Percentiles rank a stretch among this genome's conserved stretches.
These are phyloP conservation scores for Trichopoda pennipes DNA, from an alignment of 2,888 invertebrate species.

Conservation along the genomic window DNA sequence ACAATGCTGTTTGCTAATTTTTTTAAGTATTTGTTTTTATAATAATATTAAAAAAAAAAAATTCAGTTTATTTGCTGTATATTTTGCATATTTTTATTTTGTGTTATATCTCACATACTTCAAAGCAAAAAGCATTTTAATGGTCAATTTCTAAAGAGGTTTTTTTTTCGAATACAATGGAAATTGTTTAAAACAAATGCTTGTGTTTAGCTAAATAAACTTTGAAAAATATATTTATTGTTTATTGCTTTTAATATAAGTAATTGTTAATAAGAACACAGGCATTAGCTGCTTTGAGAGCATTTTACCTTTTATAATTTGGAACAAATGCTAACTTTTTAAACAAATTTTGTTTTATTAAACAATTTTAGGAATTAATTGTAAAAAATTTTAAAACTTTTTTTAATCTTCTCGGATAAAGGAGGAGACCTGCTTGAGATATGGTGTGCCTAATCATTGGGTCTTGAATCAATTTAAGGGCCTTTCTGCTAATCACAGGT, in stretches of 20 bases:
- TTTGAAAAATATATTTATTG: slow-evolving; percentile 16
- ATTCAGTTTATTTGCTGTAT: too few species aligned
- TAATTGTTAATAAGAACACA: too few species aligned
- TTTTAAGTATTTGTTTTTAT: background rate
- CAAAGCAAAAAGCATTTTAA: slow-evolving; percentile 32
- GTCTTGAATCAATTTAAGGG: too few species aligned
- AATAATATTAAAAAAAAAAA: background rate
- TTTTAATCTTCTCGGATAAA: too few species aligned
- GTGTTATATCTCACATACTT: background rate
- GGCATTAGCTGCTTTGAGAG: too few species aligned
- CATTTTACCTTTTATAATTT: background rate
- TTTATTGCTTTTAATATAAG: background rate
- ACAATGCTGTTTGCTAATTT: background rate
- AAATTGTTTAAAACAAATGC: slow-evolving; percentile 19
- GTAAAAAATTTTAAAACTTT: too few species aligned
- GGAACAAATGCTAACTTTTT: background rate
- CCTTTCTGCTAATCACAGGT: too few species aligned
- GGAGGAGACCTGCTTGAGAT: too few species aligned
- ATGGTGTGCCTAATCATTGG: too few species aligned
- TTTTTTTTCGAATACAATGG: background rate
- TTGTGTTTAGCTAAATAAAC: slow-evolving; percentile 19
- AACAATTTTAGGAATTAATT: too few species aligned
- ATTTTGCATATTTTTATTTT: background rate
- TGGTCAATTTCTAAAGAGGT: background rate
- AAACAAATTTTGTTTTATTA: too few species aligned